Base-by-base conservation (phyloP, 2,888 invertebrate species). In the Drosophila neonasuta region DNA sequence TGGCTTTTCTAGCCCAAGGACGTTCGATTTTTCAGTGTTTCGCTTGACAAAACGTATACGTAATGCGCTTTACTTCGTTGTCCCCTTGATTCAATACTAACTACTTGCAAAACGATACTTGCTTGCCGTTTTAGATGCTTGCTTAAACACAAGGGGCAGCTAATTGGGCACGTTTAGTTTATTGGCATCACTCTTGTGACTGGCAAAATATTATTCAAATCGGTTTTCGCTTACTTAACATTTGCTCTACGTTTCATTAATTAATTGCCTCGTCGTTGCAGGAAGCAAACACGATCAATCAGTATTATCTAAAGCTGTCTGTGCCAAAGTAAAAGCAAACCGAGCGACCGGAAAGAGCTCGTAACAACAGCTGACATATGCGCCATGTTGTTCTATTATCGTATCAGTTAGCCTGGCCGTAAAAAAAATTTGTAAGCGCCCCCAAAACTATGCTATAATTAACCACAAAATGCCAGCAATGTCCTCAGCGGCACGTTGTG, bases 1-100 rank as follows among this genome's bases (percentile, higher is more conserved):
- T 50, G 9, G 42, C 46, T 62, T 67, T 77, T 74, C 34, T 70
- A 61, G 70, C 77, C 70, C 84, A 84, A 84, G 87, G 84, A 87
- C 80, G 68, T 87, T 84, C 87, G 82, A 87, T 87, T 85, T 85
- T 79, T 68, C 54, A n/a, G 56, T 64, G 57, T 52, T 45, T 45
- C 44, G 54, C 62, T 74, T 85, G 68, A 73, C 84, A 84, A 75
- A 66, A 68, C 64, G 66, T 62, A 49, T 68, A 66, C 76, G 59
- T 68, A 67, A 69, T 68, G 62, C 39, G 42, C 39, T 46, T 45
- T 45, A 13, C 39, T 3, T 39, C 11, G 6, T 24, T 24, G 7
- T 8, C 24, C n/a, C 50, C 32, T n/a, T 1, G 4, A 15, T 44
- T 13, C 51, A 9, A 6, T 9, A 41, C 15, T n/a, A 41, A 15